Evolutionary conservation across 2,113 vertebrate species (phyloP).

Genomic region (Rhabdomys dilectus): DNA sequence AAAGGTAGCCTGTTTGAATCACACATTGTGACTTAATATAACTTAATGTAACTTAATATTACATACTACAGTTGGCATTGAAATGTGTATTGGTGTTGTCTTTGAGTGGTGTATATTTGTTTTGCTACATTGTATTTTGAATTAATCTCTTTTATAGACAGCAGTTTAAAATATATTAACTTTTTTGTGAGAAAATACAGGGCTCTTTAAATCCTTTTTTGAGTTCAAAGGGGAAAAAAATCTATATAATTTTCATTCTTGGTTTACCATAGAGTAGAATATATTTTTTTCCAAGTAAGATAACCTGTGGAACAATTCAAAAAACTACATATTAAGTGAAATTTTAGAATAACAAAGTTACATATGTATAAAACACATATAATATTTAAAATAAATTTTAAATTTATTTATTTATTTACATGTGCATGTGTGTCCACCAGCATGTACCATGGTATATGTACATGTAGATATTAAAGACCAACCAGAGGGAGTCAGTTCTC

Average conservation of each 20-base stretch:
- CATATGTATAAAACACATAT: background rate
- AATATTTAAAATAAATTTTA: background rate
- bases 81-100: constrained; percentile 32
- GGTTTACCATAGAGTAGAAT: background rate
- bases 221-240: constrained; percentile 35
- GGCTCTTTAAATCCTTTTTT: background rate
- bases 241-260: background rate
- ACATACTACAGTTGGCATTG: background rate
- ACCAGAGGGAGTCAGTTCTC: background rate
- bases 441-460: background rate
- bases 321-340: background rate
- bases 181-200: background rate
- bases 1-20: background rate
- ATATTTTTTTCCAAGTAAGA: constrained; percentile 14
- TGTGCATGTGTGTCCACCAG: background rate
- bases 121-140: constrained; percentile 46
- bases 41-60: background rate
- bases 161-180: constrained; percentile 18
- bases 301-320: background rate
- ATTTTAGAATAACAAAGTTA: background rate
- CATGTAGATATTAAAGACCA: background rate
- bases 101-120: constrained; percentile 6
- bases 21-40: background rate
- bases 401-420: too few relatives aligned
- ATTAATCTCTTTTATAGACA: constrained; percentile 19